Conservation (phyloP, 2,797 vertebrate genomes). For the Todus mexicanus region DNA sequence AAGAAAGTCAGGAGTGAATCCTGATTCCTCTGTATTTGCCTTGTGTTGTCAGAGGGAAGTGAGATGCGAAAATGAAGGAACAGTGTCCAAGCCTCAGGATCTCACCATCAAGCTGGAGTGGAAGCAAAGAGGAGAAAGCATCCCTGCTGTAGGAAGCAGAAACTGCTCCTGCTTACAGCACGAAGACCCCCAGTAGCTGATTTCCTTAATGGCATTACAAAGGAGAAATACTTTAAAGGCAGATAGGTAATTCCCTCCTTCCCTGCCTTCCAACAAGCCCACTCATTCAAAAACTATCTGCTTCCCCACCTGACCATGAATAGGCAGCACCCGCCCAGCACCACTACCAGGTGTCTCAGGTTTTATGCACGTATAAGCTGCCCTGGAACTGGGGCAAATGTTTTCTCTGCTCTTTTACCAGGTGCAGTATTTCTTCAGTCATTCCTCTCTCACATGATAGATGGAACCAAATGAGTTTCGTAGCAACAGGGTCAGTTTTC, state of each 20-base stretch:
- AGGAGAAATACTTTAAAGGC: background rate
- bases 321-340: background rate
- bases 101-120: background rate
- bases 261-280: background rate
- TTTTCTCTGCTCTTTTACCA: background rate
- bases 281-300: background rate
- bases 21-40: background rate
- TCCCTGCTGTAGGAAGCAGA: background rate
- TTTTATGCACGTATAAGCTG: background rate
- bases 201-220: background rate
- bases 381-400: background rate
- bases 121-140: background rate
- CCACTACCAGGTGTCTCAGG: background rate
- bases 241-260: background rate
- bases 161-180: background rate
- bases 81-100: background rate
- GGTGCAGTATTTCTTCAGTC: background rate
- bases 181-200: background rate
- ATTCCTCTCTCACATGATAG: background rate
- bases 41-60: background rate
- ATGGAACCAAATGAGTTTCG: background rate
- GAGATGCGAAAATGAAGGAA: background rate
- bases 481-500: constrained; percentile 2
- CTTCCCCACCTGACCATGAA: background rate
- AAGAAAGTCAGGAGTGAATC: background rate